A percentile compares a stretch with the other conserved stretches of the same genome.
Evolutionary conservation across 2,797 vertebrate species (phyloP).

Genomic region (Xenentodon cancila): DNA sequence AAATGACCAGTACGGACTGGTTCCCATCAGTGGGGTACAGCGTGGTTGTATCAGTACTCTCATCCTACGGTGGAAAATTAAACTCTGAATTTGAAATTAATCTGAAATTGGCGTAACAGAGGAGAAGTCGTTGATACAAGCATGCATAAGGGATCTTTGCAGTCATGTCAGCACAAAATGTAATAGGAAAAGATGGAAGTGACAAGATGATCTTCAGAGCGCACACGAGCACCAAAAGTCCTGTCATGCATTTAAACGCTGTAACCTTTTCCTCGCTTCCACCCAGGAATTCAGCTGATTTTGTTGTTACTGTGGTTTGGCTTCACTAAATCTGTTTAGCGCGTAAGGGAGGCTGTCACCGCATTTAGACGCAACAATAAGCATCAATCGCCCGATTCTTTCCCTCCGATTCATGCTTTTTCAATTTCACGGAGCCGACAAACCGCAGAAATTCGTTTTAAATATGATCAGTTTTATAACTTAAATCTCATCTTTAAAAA

Average conservation of each 20-base stretch:
- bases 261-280: constrained; percentile 43
- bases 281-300: constrained; percentile 21
- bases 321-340: constrained; percentile 13
- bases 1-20: too few relatives aligned
- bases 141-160: constrained; percentile 1
- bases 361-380: constrained; percentile 3
- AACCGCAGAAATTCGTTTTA: constrained; percentile 6
- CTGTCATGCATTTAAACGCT: constrained; percentile 33
- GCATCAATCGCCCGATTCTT: neutral
- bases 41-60: too few relatives aligned
- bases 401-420: neutral
- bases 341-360: neutral
- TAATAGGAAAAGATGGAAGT: constrained; percentile 36
- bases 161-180: constrained; percentile 21
- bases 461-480: constrained; percentile 12
- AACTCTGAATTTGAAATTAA: too few relatives aligned
- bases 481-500: neutral
- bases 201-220: constrained; percentile 37
- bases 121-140: constrained; percentile 3
- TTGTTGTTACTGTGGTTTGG: constrained; percentile 1
- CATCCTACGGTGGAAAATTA: too few relatives aligned
- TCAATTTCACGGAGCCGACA: constrained; percentile 2
- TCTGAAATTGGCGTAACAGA: constrained; percentile 7
- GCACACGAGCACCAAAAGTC: constrained; percentile 22
- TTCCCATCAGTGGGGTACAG: too few relatives aligned